Evolutionary conservation across 2,797 vertebrate species (phyloP).

Genomic region (Gambelia wislizenii): DNA sequence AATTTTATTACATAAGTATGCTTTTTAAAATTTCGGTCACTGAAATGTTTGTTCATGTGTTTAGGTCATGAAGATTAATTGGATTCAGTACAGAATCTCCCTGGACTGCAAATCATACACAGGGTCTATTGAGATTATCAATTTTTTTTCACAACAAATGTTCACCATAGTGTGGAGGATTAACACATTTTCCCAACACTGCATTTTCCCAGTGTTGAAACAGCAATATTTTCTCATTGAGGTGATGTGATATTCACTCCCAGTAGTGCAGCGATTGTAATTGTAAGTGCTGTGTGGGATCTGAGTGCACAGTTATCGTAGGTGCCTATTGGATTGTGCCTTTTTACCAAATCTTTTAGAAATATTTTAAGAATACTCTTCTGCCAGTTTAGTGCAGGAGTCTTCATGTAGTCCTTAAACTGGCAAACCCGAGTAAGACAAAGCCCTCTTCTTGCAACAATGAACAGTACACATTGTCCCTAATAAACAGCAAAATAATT

Average conservation of each 20-base stretch:
- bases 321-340: background rate
- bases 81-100: conserved; percentile 66
- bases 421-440: background rate
- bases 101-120: conserved; percentile 67
- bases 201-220: background rate
- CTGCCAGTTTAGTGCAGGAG: background rate
- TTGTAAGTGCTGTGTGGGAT: background rate
- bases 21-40: conserved; percentile 71
- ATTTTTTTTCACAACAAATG: background rate
- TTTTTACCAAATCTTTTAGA: background rate
- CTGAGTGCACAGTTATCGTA: background rate
- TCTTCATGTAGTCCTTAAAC: background rate
- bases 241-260: conserved; percentile 27
- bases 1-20: conserved; percentile 70
- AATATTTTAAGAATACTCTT: too few relatives aligned
- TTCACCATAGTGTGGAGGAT: background rate
- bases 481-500: background rate
- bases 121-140: background rate
- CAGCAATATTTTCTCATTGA: background rate
- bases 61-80: conserved; percentile 74
- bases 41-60: conserved; percentile 61
- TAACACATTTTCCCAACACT: background rate
- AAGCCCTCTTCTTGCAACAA: background rate
- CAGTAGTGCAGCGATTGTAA: background rate
- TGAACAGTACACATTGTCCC: background rate